A percentile compares a stretch with the other conserved stretches of the same genome.
These are phyloP conservation scores for Hetaerina titia DNA, from an alignment of 2,888 invertebrate genomes.

Conservation along the genomic window DNA sequence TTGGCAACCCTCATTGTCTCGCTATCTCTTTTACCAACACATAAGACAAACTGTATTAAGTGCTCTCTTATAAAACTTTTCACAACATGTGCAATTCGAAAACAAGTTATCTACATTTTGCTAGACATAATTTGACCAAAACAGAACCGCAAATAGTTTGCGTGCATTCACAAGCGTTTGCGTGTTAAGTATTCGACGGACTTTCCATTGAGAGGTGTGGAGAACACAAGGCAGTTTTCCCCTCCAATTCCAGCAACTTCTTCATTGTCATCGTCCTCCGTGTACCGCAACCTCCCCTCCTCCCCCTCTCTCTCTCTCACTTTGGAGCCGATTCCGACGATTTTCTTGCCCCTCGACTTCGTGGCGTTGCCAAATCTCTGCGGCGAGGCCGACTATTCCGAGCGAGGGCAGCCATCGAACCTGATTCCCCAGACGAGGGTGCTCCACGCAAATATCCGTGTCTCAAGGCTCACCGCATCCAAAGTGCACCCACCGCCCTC, in stretches of 20 bases:
- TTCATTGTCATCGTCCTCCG: slow-evolving; percentile 53
- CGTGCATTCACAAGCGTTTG: not conserved
- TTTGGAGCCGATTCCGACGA: slow-evolving; percentile 36
- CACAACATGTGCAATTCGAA: not conserved
- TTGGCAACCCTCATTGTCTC: too few relatives aligned
- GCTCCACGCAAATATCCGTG: slow-evolving; percentile 3
- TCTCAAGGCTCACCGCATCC: not conserved
- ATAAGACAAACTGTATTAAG: too few relatives aligned
- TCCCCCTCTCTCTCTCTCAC: not conserved
- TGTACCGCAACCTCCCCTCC: slow-evolving; percentile 19
- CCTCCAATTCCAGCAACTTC: slow-evolving; percentile 6
- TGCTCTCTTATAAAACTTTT: too few relatives aligned
- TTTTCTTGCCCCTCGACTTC: slow-evolving; percentile 36
- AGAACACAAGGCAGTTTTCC: not conserved
- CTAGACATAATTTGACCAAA: not conserved
- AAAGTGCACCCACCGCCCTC: not conserved
- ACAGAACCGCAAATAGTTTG: not conserved
- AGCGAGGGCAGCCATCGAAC: slow-evolving; percentile 44
- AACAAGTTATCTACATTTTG: not conserved
- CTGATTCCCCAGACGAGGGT: slow-evolving; percentile 60
- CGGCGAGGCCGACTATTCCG: not conserved
- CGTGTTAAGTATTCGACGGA: too few relatives aligned
- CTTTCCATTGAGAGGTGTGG: too few relatives aligned
- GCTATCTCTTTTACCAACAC: too few relatives aligned
- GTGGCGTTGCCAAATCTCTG: slow-evolving; percentile 43